phyloP scores from a whole-genome alignment of 2,888 invertebrate species.

The Notodonta ziczac region DNA sequence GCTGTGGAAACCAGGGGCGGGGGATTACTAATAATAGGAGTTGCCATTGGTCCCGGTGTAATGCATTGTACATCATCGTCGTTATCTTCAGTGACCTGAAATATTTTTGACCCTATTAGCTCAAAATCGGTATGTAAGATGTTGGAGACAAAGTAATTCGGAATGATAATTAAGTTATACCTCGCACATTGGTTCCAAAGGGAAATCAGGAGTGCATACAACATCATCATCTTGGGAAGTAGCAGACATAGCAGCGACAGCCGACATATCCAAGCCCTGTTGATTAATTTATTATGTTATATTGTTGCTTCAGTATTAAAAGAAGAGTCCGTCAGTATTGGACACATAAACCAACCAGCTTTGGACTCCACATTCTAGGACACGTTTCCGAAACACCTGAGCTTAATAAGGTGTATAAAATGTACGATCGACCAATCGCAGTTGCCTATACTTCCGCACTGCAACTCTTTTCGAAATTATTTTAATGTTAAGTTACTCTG shows the following conservation, averaged over 20 bases:
- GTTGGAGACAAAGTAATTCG: background rate
- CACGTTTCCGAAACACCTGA: no score
- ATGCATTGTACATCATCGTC: slow-evolving; percentile 81
- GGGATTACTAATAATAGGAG: slow-evolving; percentile 48
- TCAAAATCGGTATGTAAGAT: no score
- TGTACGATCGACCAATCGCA: no score
- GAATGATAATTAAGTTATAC: slow-evolving; percentile 44
- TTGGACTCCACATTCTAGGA: no score
- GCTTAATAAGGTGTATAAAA: no score
- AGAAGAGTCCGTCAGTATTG: background rate
- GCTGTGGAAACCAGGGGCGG: slow-evolving; percentile 49
- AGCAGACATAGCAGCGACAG: slow-evolving; percentile 39
- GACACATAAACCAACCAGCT: no score
- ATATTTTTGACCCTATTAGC: slow-evolving; percentile 1
- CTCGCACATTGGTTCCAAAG: slow-evolving; percentile 76
- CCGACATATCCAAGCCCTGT: slow-evolving; percentile 75
- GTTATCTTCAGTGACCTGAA: slow-evolving; percentile 74
- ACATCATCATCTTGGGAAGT: slow-evolving; percentile 74
- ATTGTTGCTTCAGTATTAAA: background rate
- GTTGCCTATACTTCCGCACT: no score
- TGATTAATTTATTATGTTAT: slow-evolving; percentile 14
- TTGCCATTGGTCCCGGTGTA: slow-evolving; percentile 66
- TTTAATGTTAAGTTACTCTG: no score
- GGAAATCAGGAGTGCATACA: slow-evolving; percentile 86
- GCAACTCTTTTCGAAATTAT: no score